These are phyloP conservation scores for Tiliacea aurago DNA, from an alignment of 2,888 invertebrate species.

Conservation along the genomic window DNA sequence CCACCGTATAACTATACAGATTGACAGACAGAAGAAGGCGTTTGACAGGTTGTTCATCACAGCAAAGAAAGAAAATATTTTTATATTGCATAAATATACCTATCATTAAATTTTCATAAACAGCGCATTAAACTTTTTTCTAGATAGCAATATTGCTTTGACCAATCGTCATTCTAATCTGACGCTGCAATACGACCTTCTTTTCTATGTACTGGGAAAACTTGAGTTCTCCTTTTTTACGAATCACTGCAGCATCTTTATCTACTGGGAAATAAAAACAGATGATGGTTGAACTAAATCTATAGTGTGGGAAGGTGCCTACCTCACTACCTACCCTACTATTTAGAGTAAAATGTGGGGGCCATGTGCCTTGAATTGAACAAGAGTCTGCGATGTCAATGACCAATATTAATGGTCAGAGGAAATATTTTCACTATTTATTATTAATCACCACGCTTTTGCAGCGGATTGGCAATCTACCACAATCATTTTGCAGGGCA, in stretches of 20 bases:
- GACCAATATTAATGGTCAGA: too few relatives aligned
- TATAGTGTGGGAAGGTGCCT: background rate
- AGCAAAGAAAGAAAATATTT: too few relatives aligned
- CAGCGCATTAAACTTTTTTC: background rate
- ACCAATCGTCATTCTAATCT: slow-evolving; percentile 9
- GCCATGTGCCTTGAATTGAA: too few relatives aligned
- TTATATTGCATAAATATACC: too few relatives aligned
- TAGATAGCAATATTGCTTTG: background rate
- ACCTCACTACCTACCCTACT: background rate
- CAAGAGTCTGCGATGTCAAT: too few relatives aligned
- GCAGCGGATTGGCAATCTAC: background rate
- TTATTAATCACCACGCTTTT: background rate
- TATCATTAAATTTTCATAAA: too few relatives aligned
- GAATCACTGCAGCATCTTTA: background rate
- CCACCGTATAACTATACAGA: too few relatives aligned
- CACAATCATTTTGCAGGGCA: background rate
- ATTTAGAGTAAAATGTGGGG: too few relatives aligned
- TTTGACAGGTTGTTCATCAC: too few relatives aligned
- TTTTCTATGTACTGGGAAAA: background rate
- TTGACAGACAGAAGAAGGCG: too few relatives aligned
- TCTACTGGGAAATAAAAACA: slow-evolving; percentile 14
- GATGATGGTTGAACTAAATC: slow-evolving; percentile 6
- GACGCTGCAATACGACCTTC: background rate
- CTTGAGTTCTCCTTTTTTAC: background rate
- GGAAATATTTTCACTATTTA: background rate